Conservation (phyloP, 1,140 invertebrate species). For the Mya arenaria region DNA sequence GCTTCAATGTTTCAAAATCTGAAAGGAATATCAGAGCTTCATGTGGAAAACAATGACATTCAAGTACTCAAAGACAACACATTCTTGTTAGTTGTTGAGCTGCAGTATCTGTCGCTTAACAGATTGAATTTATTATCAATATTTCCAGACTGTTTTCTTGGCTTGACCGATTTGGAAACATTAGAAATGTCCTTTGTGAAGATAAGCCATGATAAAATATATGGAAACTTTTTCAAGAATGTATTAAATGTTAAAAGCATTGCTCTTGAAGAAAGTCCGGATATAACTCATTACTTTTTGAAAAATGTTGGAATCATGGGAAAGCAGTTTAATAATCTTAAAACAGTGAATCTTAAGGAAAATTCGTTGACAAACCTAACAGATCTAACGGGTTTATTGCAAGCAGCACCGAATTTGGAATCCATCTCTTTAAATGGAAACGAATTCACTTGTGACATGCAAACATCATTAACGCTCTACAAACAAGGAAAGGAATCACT, state of each 20-base stretch:
- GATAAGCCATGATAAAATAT: constrained; percentile 81
- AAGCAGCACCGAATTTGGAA: constrained; percentile 86
- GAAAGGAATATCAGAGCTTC: constrained; percentile 81
- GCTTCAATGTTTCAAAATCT: constrained; percentile 59
- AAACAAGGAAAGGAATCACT: too few species aligned
- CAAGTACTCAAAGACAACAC: constrained; percentile 72
- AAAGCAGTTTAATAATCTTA: constrained; percentile 82
- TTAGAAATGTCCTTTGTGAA: constrained; percentile 87
- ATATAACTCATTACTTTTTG: constrained; percentile 86
- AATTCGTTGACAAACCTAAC: constrained; percentile 86
- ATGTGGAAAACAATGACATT: constrained; percentile 80
- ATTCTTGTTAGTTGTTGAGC: constrained; percentile 73
- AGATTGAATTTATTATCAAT: constrained; percentile 86
- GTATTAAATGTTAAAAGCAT: constrained; percentile 85
- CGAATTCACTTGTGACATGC: constrained; percentile 80
- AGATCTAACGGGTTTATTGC: constrained; percentile 84
- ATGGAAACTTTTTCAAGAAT: constrained; percentile 80
- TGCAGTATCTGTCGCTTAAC: constrained; percentile 87
- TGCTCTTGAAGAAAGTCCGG: constrained; percentile 88
- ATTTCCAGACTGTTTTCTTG: constrained; percentile 85
- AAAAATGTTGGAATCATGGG: constrained; percentile 85
- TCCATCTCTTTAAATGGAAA: constrained; percentile 78
- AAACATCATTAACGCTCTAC: too few species aligned
- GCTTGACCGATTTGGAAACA: constrained; percentile 85
- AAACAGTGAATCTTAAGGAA: constrained; percentile 64